Conservation (phyloP, 2,797 vertebrate genomes). For the Trematomus bernacchii region DNA sequence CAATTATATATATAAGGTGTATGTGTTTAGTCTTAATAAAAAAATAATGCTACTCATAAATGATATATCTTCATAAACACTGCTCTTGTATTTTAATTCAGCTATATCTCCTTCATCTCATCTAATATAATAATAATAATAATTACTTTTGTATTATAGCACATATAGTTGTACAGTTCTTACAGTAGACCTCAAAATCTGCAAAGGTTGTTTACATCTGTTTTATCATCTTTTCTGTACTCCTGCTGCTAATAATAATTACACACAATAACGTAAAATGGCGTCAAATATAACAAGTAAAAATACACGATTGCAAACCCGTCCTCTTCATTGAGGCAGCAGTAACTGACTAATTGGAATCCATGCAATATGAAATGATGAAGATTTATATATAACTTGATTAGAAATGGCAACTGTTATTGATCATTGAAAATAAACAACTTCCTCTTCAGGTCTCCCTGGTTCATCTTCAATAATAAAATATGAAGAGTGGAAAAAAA, state of each 20-base stretch:
- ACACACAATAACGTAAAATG: not conserved
- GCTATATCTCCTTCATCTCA: not conserved
- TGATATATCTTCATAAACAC: not conserved
- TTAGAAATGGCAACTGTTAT: conserved; percentile 53
- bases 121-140: not conserved
- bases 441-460: conserved; percentile 44
- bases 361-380: conserved; percentile 33
- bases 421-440: conserved; percentile 54
- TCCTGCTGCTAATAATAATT: not conserved
- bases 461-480: conserved; percentile 32
- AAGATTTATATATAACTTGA: conserved; percentile 57
- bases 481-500: conserved; percentile 17
- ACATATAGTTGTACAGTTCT: not conserved
- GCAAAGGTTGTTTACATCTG: not conserved
- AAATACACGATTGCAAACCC: too few relatives aligned
- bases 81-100: not conserved
- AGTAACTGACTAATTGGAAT: conserved; percentile 34
- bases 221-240: not conserved
- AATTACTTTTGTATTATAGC: too few relatives aligned
- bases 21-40: not conserved
- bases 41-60: not conserved
- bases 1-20: not conserved
- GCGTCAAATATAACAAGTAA: too few relatives aligned
- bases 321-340: conserved; percentile 19
- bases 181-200: not conserved